Conservation (phyloP, 1,140 invertebrate genomes). For the Zaprionus inermis region DNA sequence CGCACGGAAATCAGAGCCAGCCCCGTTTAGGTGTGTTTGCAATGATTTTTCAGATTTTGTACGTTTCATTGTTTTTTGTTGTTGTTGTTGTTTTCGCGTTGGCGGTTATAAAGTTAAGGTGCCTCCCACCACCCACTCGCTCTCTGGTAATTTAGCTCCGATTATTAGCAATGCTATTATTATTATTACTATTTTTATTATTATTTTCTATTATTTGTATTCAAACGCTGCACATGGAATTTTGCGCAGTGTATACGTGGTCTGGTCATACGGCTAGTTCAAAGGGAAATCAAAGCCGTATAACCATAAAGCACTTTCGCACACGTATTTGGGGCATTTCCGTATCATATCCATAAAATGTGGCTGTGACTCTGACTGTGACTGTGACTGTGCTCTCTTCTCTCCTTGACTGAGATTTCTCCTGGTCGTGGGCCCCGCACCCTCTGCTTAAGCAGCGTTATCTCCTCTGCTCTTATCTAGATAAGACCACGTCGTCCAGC, state of each 20-base stretch:
- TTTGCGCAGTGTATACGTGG: slow-evolving; percentile 25
- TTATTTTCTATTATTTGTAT: slow-evolving; percentile 16
- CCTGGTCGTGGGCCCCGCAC: background rate
- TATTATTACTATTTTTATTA: slow-evolving; percentile 40
- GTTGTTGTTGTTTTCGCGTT: slow-evolving; percentile 23
- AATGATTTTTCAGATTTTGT: slow-evolving; percentile 68
- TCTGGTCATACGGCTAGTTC: slow-evolving; percentile 56
- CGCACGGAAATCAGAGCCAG: slow-evolving; percentile 65
- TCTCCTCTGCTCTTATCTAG: slow-evolving; percentile 63
- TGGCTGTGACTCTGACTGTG: slow-evolving; percentile 47
- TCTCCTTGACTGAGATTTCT: slow-evolving; percentile 32
- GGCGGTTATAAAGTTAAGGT: slow-evolving; percentile 41
- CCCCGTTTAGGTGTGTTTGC: slow-evolving; percentile 65
- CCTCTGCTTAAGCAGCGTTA: slow-evolving; percentile 50
- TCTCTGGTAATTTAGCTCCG: slow-evolving; percentile 35
- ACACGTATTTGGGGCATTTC: slow-evolving; percentile 37
- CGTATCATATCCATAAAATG: slow-evolving; percentile 62
- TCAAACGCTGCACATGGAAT: background rate
- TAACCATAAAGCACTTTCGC: slow-evolving; percentile 61
- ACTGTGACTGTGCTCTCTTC: slow-evolving; percentile 35
- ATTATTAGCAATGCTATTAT: slow-evolving; percentile 25
- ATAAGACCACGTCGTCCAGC: slow-evolving; percentile 54
- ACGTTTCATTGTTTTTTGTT: no score
- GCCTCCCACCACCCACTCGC: no score
- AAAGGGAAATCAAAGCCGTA: slow-evolving; percentile 72